These are phyloP conservation scores for Pachypanchax playfairii DNA, from an alignment of 2,113 vertebrate genomes.

Conservation along the genomic window DNA sequence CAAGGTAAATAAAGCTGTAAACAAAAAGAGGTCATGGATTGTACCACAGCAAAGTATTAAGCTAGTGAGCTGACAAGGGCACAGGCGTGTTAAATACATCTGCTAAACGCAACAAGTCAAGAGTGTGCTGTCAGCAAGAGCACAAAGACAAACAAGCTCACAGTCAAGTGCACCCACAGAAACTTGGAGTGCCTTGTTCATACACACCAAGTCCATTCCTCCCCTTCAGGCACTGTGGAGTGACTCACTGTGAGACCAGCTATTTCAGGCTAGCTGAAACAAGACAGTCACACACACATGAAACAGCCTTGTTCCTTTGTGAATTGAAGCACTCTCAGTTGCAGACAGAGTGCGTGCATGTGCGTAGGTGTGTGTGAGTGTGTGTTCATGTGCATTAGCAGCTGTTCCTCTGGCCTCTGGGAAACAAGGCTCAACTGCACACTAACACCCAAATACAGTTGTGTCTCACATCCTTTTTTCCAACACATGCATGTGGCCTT, in stretches of 20 bases:
- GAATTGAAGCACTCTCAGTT: slow-evolving; percentile 54
- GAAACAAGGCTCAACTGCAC: slow-evolving; percentile 56
- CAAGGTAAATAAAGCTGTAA: slow-evolving; percentile 28
- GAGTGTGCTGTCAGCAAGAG: slow-evolving; percentile 11
- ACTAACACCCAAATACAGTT: slow-evolving; percentile 47
- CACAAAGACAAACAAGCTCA: slow-evolving; percentile 53
- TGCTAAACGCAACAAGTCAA: slow-evolving; percentile 43
- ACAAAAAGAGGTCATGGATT: slow-evolving; percentile 16
- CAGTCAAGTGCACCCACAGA: slow-evolving; percentile 53
- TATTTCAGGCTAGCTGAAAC: slow-evolving; percentile 68
- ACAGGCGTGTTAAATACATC: slow-evolving; percentile 4
- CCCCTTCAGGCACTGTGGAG: slow-evolving; percentile 40
- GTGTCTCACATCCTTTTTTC: slow-evolving; percentile 65
- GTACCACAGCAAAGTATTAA: neutral
- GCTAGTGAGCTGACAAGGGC: slow-evolving; percentile 22
- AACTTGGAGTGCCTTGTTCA: slow-evolving; percentile 41
- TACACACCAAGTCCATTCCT: slow-evolving; percentile 37
- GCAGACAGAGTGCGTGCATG: slow-evolving; percentile 47
- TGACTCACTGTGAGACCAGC: slow-evolving; percentile 68
- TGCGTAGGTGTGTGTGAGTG: slow-evolving; percentile 12
- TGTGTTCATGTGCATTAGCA: slow-evolving; percentile 49
- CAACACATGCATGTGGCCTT: slow-evolving; percentile 37
- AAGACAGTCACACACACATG: slow-evolving; percentile 62
- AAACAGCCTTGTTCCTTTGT: slow-evolving; percentile 62
- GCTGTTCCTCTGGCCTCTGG: slow-evolving; percentile 59